phyloP scores from a whole-genome alignment of 2,113 vertebrate genomes.

The Pithys albifrons region DNA sequence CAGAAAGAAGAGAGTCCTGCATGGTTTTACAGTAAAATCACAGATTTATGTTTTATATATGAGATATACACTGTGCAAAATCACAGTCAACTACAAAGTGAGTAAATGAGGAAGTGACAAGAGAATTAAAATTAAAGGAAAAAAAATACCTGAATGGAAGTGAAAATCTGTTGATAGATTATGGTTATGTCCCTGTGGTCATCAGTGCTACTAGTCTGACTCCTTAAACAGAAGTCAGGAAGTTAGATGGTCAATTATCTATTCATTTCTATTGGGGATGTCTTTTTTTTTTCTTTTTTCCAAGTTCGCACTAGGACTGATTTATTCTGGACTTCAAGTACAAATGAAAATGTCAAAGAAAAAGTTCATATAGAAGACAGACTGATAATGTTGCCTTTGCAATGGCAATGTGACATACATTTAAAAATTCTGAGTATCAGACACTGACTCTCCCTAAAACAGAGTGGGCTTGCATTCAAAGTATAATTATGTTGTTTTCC shows the following conservation, averaged over 20 bases:
- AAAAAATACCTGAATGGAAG: not conserved
- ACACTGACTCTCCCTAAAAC: not conserved
- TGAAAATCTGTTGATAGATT: not conserved
- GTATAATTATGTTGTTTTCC: not conserved
- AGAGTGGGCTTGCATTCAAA: not conserved
- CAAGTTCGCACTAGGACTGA: not conserved
- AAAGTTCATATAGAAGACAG: not conserved
- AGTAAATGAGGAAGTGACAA: not conserved
- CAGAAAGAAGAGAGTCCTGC: not conserved
- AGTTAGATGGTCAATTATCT: not conserved
- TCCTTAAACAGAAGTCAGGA: not conserved
- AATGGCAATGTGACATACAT: not conserved
- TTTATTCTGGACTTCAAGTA: not conserved
- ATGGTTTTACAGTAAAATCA: not conserved
- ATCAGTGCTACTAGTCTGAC: not conserved
- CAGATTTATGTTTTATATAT: not conserved
- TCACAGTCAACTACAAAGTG: not conserved
- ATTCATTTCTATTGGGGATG: not conserved
- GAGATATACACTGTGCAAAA: not conserved
- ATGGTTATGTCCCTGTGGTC: not conserved
- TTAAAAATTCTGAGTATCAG: not conserved
- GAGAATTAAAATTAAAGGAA: not conserved
- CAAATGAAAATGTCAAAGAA: not conserved
- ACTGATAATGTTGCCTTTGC: not conserved
- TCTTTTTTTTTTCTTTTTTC: not conserved